phyloP scores from a whole-genome alignment of 2,888 invertebrate species.

The Oligia strigilis region DNA sequence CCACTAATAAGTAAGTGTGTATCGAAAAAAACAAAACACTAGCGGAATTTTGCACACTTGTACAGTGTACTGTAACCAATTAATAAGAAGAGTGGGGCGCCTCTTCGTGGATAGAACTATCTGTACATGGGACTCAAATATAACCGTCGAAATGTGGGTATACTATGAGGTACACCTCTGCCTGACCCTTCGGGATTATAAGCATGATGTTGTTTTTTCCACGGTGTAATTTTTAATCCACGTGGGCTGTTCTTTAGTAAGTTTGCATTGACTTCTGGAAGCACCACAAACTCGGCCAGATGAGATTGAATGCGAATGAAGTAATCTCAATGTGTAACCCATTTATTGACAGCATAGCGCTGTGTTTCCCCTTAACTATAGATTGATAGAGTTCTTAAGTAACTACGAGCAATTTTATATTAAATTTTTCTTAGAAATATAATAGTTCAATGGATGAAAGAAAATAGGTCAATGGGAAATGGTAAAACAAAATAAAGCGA shows the following conservation, averaged over 20 bases:
- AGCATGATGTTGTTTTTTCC: not conserved
- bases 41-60: no score
- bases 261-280: no score
- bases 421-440: not conserved
- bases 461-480: slow-evolving; percentile 11
- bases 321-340: not conserved
- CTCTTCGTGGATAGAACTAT: no score
- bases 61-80: no score
- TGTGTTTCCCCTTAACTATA: not conserved
- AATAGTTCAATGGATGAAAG: not conserved
- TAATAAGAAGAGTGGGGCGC: no score
- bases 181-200: not conserved
- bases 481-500: slow-evolving; percentile 25
- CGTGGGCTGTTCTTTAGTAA: not conserved
- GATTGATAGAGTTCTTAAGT: not conserved
- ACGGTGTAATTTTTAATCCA: not conserved
- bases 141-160: not conserved
- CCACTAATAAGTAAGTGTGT: no score
- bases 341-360: not conserved
- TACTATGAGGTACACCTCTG: not conserved
- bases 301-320: not conserved
- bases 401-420: not conserved
- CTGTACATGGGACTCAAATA: not conserved
- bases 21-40: no score
- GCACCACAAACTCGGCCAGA: rapidly evolving